A percentile compares a stretch with the other conserved stretches of the same genome.
Conservation (phyloP, 2,888 invertebrate genomes). For the Hylaea fasciaria region DNA sequence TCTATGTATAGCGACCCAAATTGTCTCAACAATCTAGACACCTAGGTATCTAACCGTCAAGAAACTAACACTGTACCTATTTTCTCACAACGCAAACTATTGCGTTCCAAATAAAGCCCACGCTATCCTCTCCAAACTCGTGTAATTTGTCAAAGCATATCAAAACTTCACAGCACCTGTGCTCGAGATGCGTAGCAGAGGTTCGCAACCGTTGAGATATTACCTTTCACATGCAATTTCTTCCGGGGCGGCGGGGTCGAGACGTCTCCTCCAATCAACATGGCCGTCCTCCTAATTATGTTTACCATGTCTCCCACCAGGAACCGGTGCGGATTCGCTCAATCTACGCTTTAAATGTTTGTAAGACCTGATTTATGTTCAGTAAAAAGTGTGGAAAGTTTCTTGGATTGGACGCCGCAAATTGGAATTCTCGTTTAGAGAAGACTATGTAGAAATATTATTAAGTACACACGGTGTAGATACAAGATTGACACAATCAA, state of each 20-base stretch:
- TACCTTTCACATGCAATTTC: constrained; percentile 69
- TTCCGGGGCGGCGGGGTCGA: constrained; percentile 55
- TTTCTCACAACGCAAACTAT: constrained; percentile 6
- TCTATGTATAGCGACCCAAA: too few relatives aligned
- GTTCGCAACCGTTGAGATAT: constrained; percentile 65
- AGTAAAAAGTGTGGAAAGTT: constrained; percentile 36
- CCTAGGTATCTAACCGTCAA: too few relatives aligned
- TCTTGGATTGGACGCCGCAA: constrained; percentile 12
- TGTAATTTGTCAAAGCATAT: constrained; percentile 51
- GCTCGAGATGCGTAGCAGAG: constrained; percentile 57
- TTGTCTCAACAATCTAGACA: too few relatives aligned
- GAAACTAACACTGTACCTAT: not conserved
- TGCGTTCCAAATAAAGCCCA: constrained; percentile 23
- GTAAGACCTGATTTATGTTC: constrained; percentile 53
- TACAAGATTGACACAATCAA: not conserved
- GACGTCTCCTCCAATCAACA: constrained; percentile 70
- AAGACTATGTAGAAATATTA: not conserved
- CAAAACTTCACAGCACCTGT: constrained; percentile 51
- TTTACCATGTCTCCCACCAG: constrained; percentile 65
- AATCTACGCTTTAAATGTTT: constrained; percentile 56
- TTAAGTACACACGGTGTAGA: not conserved
- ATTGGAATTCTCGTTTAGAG: constrained; percentile 20
- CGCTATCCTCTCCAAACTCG: constrained; percentile 29
- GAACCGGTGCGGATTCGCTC: constrained; percentile 55
- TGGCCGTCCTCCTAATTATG: constrained; percentile 71